phyloP scores from a whole-genome alignment of 37 sponge, comb jelly and placozoan species.

The Theonella swinhoei region DNA sequence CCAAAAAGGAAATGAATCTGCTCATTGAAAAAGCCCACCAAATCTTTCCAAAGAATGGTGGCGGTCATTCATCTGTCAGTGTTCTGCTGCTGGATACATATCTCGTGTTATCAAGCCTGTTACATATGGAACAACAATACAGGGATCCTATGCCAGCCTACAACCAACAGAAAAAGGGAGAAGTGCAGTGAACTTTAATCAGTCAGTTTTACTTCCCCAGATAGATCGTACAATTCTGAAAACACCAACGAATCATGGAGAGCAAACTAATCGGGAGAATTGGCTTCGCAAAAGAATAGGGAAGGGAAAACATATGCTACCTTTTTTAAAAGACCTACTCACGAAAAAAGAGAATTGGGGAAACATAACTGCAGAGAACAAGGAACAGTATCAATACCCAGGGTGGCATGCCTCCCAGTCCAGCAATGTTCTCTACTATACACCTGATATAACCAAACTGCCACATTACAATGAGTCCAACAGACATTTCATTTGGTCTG shows the following conservation, averaged over 20 bases:
- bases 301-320: conserved; percentile 18
- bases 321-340: neutral
- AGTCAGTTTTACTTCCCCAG: neutral
- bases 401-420: neutral
- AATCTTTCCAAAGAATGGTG: conserved; percentile 5
- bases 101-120: too few species aligned
- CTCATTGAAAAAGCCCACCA: conserved; percentile 1
- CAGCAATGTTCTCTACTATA: neutral
- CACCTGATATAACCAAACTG: conserved; percentile 2
- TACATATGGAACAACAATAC: too few species aligned
- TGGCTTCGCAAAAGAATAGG: neutral
- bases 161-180: conserved; percentile 4
- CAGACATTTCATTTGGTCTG: conserved; percentile 20
- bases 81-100: conserved; percentile 12
- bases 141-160: conserved; percentile 19
- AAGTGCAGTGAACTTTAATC: neutral
- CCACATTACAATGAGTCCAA: conserved; percentile 3
- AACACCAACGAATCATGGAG: neutral
- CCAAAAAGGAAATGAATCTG: too few species aligned
- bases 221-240: neutral
- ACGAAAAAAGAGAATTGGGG: conserved; percentile 1
- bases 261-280: neutral
- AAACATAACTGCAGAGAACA: neutral
- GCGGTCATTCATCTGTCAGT: conserved; percentile 2
- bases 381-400: conserved; percentile 26